These are phyloP conservation scores for Labrus mixtus DNA, from an alignment of 2,113 vertebrate genomes.

Conservation along the genomic window DNA sequence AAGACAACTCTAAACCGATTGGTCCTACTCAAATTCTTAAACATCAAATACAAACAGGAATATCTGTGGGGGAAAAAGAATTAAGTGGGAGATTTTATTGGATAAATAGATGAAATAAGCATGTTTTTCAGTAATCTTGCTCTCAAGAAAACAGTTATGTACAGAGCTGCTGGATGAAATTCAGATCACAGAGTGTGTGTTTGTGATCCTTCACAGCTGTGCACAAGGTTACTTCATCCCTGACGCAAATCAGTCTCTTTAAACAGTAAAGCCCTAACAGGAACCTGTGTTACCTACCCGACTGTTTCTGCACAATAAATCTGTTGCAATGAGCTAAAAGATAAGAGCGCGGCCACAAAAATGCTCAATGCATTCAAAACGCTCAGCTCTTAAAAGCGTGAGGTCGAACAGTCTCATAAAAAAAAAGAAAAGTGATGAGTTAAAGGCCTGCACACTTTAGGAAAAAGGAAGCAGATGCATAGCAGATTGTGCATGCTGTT, in stretches of 20 bases:
- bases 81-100: background rate
- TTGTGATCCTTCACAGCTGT: background rate
- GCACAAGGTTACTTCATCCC: background rate
- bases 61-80: no score
- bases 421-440: slow-evolving; percentile 47
- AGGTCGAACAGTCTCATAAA: slow-evolving; percentile 14
- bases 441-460: slow-evolving; percentile 53
- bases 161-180: background rate
- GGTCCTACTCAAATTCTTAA: no score
- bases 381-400: no score
- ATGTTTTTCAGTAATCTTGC: background rate
- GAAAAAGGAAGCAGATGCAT: slow-evolving; percentile 77
- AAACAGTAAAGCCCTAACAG: background rate
- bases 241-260: background rate
- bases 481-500: slow-evolving; percentile 76
- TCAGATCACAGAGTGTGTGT: background rate
- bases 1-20: no score
- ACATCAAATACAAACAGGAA: no score
- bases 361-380: slow-evolving; percentile 6
- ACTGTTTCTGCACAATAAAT: background rate
- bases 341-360: slow-evolving; percentile 13
- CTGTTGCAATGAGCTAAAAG: background rate
- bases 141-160: background rate
- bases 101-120: background rate
- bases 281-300: slow-evolving; percentile 6